Evolutionary conservation across 1,140 invertebrate species (phyloP).

Genomic region (Psix sp.): DNA sequence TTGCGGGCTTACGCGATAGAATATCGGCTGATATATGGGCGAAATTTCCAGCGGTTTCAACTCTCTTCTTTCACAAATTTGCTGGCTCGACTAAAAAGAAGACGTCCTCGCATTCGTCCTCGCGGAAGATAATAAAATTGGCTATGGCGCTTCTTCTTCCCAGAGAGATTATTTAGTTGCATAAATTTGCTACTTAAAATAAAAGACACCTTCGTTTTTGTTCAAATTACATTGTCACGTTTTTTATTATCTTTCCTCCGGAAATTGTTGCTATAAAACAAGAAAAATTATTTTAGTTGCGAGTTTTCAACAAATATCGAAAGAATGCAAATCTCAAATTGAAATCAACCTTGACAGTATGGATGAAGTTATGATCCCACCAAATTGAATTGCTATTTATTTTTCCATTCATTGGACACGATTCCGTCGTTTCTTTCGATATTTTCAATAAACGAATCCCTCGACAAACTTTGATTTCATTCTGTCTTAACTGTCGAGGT

Average conservation of each 20-base stretch:
- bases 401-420: too few relatives aligned
- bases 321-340: too few relatives aligned
- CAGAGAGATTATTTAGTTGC: slow-evolving; percentile 41
- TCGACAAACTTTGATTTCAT: too few relatives aligned
- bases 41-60: slow-evolving; percentile 40
- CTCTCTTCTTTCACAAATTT: slow-evolving; percentile 47
- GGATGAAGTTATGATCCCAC: too few relatives aligned
- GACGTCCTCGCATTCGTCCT: slow-evolving; percentile 17
- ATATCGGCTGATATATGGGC: slow-evolving; percentile 31
- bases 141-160: slow-evolving; percentile 18
- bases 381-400: too few relatives aligned
- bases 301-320: too few relatives aligned
- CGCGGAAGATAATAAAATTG: slow-evolving; percentile 46
- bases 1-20: slow-evolving; percentile 19
- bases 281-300: too few relatives aligned
- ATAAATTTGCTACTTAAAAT: slow-evolving; percentile 29
- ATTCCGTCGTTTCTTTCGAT: too few relatives aligned
- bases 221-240: slow-evolving; percentile 8
- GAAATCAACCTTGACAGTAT: too few relatives aligned
- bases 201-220: slow-evolving; percentile 16
- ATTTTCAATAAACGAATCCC: too few relatives aligned
- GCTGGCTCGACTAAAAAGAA: slow-evolving; percentile 44
- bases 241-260: slow-evolving; percentile 11
- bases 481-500: too few relatives aligned
- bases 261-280: too few relatives aligned